Evolutionary conservation across 2,113 vertebrate genomes (phyloP).

Genomic region (Pithys albifrons): DNA sequence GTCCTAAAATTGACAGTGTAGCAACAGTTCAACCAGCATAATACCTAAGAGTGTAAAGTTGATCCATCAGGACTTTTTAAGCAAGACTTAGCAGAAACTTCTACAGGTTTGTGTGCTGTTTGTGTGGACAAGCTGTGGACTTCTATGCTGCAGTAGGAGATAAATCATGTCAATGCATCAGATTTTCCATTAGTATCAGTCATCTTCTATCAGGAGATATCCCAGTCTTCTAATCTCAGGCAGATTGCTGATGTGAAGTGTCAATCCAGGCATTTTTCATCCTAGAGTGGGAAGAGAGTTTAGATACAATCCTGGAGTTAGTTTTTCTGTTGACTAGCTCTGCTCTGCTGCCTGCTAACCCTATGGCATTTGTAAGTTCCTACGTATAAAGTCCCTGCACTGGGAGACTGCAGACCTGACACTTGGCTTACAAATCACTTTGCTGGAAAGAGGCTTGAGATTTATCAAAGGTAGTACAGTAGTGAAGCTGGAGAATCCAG

Average conservation of each 20-base stretch:
- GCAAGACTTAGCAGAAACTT: not conserved
- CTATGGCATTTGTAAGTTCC: accelerated
- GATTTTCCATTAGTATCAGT: not conserved
- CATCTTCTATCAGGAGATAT: not conserved
- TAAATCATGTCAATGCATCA: not conserved
- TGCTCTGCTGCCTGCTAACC: not conserved
- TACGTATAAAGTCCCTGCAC: not conserved
- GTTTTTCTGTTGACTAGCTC: not conserved
- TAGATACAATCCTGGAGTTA: not conserved
- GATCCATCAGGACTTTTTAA: not conserved
- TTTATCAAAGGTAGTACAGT: not conserved
- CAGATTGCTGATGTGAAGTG: not conserved
- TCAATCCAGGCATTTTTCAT: not conserved
- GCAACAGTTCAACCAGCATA: not conserved
- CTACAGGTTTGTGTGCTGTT: not conserved
- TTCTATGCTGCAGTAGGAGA: not conserved
- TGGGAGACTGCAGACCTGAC: not conserved
- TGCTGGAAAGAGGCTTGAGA: not conserved
- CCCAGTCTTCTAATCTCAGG: not conserved
- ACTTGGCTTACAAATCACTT: not conserved
- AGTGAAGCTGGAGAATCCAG: not conserved
- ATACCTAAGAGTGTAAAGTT: not conserved
- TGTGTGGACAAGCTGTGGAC: not conserved
- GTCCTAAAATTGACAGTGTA: not conserved
- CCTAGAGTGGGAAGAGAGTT: not conserved